phyloP scores from a whole-genome alignment of 2,888 invertebrate species.

The Chesias legatella region DNA sequence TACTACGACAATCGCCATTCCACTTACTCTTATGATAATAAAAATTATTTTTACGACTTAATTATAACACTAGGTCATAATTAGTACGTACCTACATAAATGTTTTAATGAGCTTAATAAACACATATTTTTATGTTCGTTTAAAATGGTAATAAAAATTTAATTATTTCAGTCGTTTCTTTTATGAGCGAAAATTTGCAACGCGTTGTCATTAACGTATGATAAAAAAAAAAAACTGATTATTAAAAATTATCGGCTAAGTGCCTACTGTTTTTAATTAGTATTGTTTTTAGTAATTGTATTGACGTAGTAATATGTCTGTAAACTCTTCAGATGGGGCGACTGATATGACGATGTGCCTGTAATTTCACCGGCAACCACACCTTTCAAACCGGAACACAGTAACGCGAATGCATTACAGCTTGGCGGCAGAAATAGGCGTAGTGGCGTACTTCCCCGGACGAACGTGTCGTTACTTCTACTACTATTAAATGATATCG shows the following conservation, averaged over 20 bases:
- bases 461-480: too few relatives aligned
- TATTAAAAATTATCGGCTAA: neutral
- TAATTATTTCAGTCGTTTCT: slow-evolving; percentile 19
- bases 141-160: slow-evolving; percentile 17
- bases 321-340: too few relatives aligned
- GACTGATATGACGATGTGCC: too few relatives aligned
- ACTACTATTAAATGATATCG: too few relatives aligned
- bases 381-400: too few relatives aligned
- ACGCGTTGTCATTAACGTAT: neutral
- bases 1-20: neutral
- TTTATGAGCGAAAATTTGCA: slow-evolving; percentile 23
- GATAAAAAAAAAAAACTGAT: neutral
- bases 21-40: slow-evolving; percentile 3
- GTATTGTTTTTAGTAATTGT: too few relatives aligned
- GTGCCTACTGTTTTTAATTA: neutral
- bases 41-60: slow-evolving; percentile 13
- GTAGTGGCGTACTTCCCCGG: too few relatives aligned
- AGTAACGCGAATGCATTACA: too few relatives aligned
- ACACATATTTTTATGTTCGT: slow-evolving; percentile 17
- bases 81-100: slow-evolving; percentile 13
- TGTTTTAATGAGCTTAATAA: slow-evolving; percentile 20
- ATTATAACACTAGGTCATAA: slow-evolving; percentile 20
- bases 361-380: too few relatives aligned
- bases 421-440: too few relatives aligned
- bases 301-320: too few relatives aligned